Evolutionary conservation across 1,140 invertebrate genomes (phyloP).

Genomic region (Drosophila ambigua): DNA sequence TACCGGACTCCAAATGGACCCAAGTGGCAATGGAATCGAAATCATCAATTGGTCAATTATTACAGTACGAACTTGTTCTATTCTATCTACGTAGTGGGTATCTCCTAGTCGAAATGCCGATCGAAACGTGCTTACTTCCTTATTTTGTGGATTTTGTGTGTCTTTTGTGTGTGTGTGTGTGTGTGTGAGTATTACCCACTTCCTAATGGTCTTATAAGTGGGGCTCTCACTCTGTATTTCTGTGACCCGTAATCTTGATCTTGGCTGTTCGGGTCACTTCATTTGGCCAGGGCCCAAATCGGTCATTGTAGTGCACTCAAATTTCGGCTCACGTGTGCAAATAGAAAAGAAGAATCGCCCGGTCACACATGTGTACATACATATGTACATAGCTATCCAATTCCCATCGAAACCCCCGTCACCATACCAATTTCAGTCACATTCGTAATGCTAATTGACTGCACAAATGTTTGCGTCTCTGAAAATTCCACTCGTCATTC

Average conservation of each 20-base stretch:
- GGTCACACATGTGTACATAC: background rate
- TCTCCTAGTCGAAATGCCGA: slow-evolving; percentile 15
- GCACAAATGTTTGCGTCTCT: slow-evolving; percentile 43
- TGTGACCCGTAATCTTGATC: slow-evolving; percentile 55
- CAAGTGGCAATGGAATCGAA: too few species aligned
- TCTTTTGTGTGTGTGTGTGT: background rate
- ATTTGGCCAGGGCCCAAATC: slow-evolving; percentile 13
- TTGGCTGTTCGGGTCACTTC: slow-evolving; percentile 32
- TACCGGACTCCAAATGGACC: too few species aligned
- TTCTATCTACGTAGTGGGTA: background rate
- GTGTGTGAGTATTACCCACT: slow-evolving; percentile 36
- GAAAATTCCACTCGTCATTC: slow-evolving; percentile 42
- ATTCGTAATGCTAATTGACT: slow-evolving; percentile 46
- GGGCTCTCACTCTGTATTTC: slow-evolving; percentile 13
- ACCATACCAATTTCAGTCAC: slow-evolving; percentile 22
- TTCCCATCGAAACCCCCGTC: slow-evolving; percentile 3
- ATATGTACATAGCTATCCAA: background rate
- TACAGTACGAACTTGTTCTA: too few species aligned
- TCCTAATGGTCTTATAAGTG: slow-evolving; percentile 72
- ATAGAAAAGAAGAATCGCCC: slow-evolving; percentile 39
- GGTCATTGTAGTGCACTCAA: slow-evolving; percentile 25
- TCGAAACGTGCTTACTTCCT: background rate
- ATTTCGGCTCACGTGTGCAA: slow-evolving; percentile 53
- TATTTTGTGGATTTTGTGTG: too few species aligned
- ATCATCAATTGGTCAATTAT: too few species aligned